These are phyloP conservation scores for Sterna hirundo DNA, from an alignment of 2,113 vertebrate species.

Conservation along the genomic window DNA sequence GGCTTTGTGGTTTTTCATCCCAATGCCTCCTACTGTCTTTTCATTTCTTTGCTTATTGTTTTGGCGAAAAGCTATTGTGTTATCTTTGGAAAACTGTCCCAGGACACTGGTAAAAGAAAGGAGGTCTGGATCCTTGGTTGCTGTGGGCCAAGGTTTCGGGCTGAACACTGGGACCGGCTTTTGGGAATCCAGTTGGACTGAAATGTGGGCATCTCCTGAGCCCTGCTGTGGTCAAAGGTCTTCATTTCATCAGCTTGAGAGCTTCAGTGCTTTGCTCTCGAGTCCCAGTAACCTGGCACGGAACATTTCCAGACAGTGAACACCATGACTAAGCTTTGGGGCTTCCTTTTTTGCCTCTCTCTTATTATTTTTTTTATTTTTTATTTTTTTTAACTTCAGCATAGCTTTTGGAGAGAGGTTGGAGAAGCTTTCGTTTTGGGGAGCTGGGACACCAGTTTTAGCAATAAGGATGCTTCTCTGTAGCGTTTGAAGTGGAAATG, in stretches of 20 bases:
- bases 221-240: not conserved
- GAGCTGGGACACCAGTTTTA: not conserved
- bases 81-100: not conserved
- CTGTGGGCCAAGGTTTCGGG: not conserved
- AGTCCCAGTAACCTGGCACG: not conserved
- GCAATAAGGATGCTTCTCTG: conserved; percentile 62
- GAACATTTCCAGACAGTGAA: not conserved
- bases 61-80: not conserved
- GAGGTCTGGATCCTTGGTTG: not conserved
- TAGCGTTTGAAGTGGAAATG: conserved; percentile 74
- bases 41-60: not conserved
- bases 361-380: not conserved
- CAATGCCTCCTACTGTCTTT: not conserved
- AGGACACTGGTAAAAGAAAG: not conserved
- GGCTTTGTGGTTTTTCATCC: not conserved
- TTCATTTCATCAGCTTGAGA: not conserved
- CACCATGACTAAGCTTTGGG: not conserved
- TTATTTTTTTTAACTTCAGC: not conserved
- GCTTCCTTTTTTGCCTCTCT: not conserved
- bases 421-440: not conserved
- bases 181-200: not conserved
- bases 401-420: not conserved
- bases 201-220: not conserved
- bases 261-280: not conserved
- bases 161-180: not conserved